Conservation (phyloP, 2,113 vertebrate genomes). For the Gymnobelideus leadbeateri region DNA sequence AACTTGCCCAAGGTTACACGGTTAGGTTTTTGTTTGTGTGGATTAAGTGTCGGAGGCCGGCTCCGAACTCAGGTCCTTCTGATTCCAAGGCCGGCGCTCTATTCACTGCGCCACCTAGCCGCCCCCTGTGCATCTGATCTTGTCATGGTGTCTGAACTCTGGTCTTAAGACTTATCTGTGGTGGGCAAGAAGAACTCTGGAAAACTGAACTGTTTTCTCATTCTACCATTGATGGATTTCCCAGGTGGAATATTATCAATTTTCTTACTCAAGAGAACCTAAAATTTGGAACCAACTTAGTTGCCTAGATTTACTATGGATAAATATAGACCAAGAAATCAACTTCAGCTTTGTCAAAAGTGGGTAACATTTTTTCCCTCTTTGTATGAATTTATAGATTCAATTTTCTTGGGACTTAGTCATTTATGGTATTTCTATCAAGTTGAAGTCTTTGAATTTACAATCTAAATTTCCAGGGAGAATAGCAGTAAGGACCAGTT, state of each 20-base stretch:
- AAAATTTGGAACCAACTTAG: not conserved
- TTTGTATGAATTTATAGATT: not conserved
- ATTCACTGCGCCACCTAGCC: too few relatives aligned
- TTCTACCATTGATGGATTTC: not conserved
- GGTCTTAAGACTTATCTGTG: not conserved
- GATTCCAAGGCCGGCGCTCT: too few relatives aligned
- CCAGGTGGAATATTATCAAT: not conserved
- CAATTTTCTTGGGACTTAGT: not conserved
- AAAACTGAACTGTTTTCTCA: not conserved
- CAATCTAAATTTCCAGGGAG: too few relatives aligned
- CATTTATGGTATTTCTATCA: not conserved
- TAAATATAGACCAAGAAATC: not conserved
- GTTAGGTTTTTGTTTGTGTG: too few relatives aligned
- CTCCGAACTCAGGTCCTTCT: too few relatives aligned
- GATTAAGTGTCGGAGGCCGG: too few relatives aligned
- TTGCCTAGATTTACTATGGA: not conserved
- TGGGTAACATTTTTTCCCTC: not conserved
- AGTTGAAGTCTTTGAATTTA: not conserved
- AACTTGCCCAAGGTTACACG: too few relatives aligned
- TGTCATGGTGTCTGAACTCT: not conserved
- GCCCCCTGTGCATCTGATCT: not conserved
- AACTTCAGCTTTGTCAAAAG: not conserved
- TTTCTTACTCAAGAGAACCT: not conserved
- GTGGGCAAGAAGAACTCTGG: not conserved
- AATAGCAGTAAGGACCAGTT: too few relatives aligned